Percentiles rank a stretch among this genome's conserved stretches.
Conservation (phyloP, 2,888 invertebrate genomes). For the Drosophila gaucha region DNA sequence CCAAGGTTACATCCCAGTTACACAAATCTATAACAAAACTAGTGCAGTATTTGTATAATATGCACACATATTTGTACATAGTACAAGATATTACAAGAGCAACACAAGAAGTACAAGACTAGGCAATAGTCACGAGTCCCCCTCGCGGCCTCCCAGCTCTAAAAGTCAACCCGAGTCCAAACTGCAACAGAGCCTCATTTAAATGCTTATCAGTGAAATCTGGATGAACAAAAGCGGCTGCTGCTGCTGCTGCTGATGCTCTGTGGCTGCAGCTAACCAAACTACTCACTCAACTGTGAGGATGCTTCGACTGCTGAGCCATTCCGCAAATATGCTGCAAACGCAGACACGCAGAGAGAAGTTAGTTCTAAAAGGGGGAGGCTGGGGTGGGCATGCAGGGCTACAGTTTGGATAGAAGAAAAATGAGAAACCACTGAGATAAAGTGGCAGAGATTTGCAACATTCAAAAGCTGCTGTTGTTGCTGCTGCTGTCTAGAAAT, state of each 20-base stretch:
- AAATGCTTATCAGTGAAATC: slow-evolving; percentile 81
- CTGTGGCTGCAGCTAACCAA: slow-evolving; percentile 58
- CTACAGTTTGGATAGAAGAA: slow-evolving; percentile 63
- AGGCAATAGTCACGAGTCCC: slow-evolving; percentile 44
- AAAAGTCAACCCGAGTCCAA: slow-evolving; percentile 14
- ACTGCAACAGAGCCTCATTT: slow-evolving; percentile 71
- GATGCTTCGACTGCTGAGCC: slow-evolving; percentile 55
- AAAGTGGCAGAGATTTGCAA: slow-evolving; percentile 78
- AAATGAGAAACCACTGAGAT: slow-evolving; percentile 80
- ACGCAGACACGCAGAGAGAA: slow-evolving; percentile 4
- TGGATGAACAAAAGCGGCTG: slow-evolving; percentile 81
- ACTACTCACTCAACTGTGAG: slow-evolving; percentile 70
- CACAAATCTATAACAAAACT: slow-evolving; percentile 78
- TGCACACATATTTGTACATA: slow-evolving; percentile 64
- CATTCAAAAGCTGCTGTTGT: slow-evolving; percentile 72
- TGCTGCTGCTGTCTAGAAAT: slow-evolving; percentile 50
- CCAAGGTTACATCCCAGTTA: slow-evolving; percentile 78
- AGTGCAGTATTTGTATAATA: slow-evolving; percentile 78
- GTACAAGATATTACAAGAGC: slow-evolving; percentile 45
- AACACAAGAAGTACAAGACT: slow-evolving; percentile 17
- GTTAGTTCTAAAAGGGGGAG: background rate
- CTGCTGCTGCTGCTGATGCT: slow-evolving; percentile 46
- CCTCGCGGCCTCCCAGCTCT: slow-evolving; percentile 3
- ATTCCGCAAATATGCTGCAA: slow-evolving; percentile 60
- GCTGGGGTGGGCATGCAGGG: slow-evolving; percentile 3